phyloP scores from a whole-genome alignment of 2,113 vertebrate species.

The Pachypanchax playfairii region DNA sequence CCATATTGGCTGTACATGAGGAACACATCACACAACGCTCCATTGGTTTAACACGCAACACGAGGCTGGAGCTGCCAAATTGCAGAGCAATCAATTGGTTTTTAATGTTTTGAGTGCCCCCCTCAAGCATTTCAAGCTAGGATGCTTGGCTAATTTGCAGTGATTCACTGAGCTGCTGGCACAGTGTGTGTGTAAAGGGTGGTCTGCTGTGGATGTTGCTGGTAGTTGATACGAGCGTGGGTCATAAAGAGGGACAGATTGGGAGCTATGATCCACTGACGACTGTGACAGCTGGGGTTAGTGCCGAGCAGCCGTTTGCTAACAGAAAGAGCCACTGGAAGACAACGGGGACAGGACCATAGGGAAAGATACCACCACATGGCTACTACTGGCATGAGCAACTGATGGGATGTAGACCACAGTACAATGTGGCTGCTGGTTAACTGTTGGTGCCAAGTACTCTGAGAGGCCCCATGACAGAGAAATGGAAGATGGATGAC shows the following conservation, averaged over 20 bases:
- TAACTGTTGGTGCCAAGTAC: slow-evolving; percentile 37
- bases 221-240: slow-evolving; percentile 32
- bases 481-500: slow-evolving; percentile 54
- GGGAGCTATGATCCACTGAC: slow-evolving; percentile 56
- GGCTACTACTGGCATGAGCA: slow-evolving; percentile 58
- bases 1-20: slow-evolving; percentile 64
- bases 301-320: slow-evolving; percentile 63
- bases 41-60: slow-evolving; percentile 59
- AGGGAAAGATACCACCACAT: slow-evolving; percentile 59
- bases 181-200: slow-evolving; percentile 34
- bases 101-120: slow-evolving; percentile 68
- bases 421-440: slow-evolving; percentile 38
- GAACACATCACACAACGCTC: slow-evolving; percentile 39
- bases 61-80: slow-evolving; percentile 49
- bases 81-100: slow-evolving; percentile 72
- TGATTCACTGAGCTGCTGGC: slow-evolving; percentile 63
- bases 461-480: slow-evolving; percentile 50
- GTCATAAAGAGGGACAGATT: slow-evolving; percentile 70
- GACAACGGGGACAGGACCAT: slow-evolving; percentile 57
- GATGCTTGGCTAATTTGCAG: slow-evolving; percentile 68
- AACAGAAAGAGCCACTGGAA: slow-evolving; percentile 45
- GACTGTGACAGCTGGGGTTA: slow-evolving; percentile 66
- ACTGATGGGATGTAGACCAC: slow-evolving; percentile 32
- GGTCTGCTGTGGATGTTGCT: slow-evolving; percentile 46
- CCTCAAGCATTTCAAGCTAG: slow-evolving; percentile 46